Base-by-base conservation (phyloP, 2,888 invertebrate species). In the Eupsilia transversa region DNA sequence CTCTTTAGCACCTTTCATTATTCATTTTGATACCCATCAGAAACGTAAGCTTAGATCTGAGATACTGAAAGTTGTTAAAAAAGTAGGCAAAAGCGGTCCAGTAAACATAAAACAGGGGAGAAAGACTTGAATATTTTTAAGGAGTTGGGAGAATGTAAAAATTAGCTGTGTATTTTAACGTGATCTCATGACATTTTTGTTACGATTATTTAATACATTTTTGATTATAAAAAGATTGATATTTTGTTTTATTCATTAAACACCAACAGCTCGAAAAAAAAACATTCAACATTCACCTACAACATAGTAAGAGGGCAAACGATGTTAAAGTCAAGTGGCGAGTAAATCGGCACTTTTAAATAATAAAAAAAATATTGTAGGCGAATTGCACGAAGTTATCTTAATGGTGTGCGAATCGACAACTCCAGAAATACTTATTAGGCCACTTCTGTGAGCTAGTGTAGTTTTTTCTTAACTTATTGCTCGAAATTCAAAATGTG, bases 1-100 rank as follows among this genome's bases (percentile, higher is more conserved):
- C 30, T 82, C 82, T 3, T 33, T 82, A 57, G 68, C 74, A 17
- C 74, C 82, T 4, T 30, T 79, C 17, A 43, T 82, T 17, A 27
- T 27, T 9, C 17, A 79, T 27, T 82, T 82, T 65, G 46, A 71
- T 68, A 61, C 7, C 7, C 52, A 68, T 49, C 79, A 82, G 20
- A 82, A 82, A 54, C 30, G 74, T 7, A 30, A 30, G 6, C 79
- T 82, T 49, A 63, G 79, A 35, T 71, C 79, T 41, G 79, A 38
- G 30, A 57, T 82, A 54, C 14, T 82, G 60, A 74, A 71, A 56
- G 27, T 61, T 35, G 46, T 79, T 35, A 79, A 12, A 52, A 70
- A 82, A 1, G 64, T 82, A 20, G n/a, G 54, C 20, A 68, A 72
- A 2, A 27, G 56, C 27, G 20, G 14, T 17, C 10, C 46, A 35